A percentile compares a stretch with the other conserved stretches of the same genome.
These are phyloP conservation scores for Ancistrus triradiatus DNA, from an alignment of 2,113 vertebrate genomes.

Conservation along the genomic window DNA sequence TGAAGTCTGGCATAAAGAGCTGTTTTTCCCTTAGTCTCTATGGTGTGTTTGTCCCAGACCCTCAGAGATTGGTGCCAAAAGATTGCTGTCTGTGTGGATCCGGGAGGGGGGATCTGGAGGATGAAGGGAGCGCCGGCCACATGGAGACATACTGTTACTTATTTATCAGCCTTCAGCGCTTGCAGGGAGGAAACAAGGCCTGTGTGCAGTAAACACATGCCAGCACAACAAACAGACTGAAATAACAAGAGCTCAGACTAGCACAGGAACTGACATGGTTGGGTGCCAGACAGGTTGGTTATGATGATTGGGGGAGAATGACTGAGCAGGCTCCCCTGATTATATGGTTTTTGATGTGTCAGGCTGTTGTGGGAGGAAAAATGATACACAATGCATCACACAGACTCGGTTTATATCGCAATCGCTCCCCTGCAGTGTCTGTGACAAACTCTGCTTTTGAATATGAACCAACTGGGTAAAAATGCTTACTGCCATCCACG, in stretches of 20 bases:
- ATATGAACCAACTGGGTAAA: slow-evolving; percentile 38
- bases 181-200: slow-evolving; percentile 70
- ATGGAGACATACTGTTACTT: slow-evolving; percentile 71
- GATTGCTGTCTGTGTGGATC: slow-evolving; percentile 52
- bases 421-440: slow-evolving; percentile 16
- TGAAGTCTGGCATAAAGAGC: slow-evolving; percentile 72
- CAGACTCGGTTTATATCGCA: slow-evolving; percentile 5
- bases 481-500: no score
- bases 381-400: slow-evolving; percentile 29
- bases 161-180: slow-evolving; percentile 71
- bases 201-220: slow-evolving; percentile 73
- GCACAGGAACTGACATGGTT: slow-evolving; percentile 43
- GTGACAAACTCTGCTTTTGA: slow-evolving; percentile 32
- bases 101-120: slow-evolving; percentile 58
- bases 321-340: slow-evolving; percentile 34
- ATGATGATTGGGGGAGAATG: slow-evolving; percentile 30
- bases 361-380: slow-evolving; percentile 35
- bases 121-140: slow-evolving; percentile 57
- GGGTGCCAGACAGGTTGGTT: slow-evolving; percentile 34
- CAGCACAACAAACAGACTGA: slow-evolving; percentile 64
- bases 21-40: slow-evolving; percentile 58
- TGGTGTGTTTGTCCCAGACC: slow-evolving; percentile 65
- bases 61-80: slow-evolving; percentile 57
- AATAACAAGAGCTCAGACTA: slow-evolving; percentile 70
- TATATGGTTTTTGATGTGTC: slow-evolving; percentile 30